Conservation (phyloP, 2,113 vertebrate genomes). For the Hypocryptadius cinnamomeus region DNA sequence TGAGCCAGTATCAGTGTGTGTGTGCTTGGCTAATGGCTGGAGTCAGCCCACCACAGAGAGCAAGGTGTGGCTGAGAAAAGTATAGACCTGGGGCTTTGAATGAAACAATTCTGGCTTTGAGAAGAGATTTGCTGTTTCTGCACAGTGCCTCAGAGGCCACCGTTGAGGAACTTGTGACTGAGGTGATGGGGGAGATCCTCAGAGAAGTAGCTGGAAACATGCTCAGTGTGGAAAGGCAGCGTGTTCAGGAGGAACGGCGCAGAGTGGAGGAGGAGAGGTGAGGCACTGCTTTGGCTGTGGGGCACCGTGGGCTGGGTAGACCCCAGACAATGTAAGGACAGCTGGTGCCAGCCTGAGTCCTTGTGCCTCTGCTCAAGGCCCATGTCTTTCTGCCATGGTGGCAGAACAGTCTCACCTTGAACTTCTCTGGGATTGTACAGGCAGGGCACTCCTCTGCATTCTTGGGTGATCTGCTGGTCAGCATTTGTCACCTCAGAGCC, state of each 20-base stretch:
- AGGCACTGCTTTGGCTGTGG: not conserved
- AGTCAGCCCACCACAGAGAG: not conserved
- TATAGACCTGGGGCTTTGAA: not conserved
- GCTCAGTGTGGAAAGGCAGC: constrained; percentile 69
- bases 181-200: constrained; percentile 71
- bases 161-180: constrained; percentile 70
- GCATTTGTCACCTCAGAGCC: not conserved
- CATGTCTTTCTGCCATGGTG: fast-evolving
- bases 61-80: not conserved
- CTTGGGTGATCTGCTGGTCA: not conserved
- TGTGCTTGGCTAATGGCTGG: not conserved
- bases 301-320: not conserved
- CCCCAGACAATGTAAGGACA: fast-evolving
- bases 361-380: not conserved
- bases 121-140: not conserved
- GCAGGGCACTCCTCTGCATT: not conserved
- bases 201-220: constrained; percentile 61
- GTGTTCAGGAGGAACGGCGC: constrained; percentile 74
- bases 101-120: not conserved
- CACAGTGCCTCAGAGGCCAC: constrained; percentile 72
- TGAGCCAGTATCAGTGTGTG: not conserved
- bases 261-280: constrained; percentile 83
- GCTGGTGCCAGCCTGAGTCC: not conserved
- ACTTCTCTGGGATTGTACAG: not conserved
- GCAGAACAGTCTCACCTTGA: not conserved